Evolutionary conservation across 2,888 invertebrate genomes (phyloP), one percentile per base, ranked within the genome.

Genomic region (Meiosimyza platycephala): DNA sequence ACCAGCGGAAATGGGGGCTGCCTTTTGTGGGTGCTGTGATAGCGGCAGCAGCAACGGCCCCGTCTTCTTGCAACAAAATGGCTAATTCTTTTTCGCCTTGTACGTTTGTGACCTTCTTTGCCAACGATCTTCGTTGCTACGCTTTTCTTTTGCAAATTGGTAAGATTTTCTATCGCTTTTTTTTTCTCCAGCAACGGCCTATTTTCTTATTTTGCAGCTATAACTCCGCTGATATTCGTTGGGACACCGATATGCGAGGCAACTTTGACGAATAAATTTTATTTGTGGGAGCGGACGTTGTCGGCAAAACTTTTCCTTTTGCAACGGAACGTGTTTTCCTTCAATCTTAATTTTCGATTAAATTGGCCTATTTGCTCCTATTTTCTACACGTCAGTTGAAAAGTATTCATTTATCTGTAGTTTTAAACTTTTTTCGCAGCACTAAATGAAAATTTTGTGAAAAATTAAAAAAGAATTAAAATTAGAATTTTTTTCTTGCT

Each of bases 401-500:
- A 48, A 63, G 11, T 48, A 63, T 15, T 11, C 15, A 9, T 16
- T 33, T 62, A 40, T 12, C 52, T 52, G 69, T 2, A 63, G 5
- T 28, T 55, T 70, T n/a, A 2, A n/a, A 18, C 12, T 11, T 18
- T 63, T 51, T 13, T 47, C n/a, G 22, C n/a, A 52, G 40, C 63
- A 22, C 54, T 62, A 70, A 63, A 63, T 52, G 33, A 28, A 70
- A 63, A 28, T 70, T 70, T 70, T 62, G 54, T 63, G 63, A 70
- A 70, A 63, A 63, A 70, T 70, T 52, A 70, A 63, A 69, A 70
- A 67, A 72, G 69, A 80, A 74, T 76, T 69, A 73, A 78, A 81
- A 79, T 80, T 73, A 78, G 76, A 77, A 74, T 77, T 75, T 40
- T 40, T 40, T 76, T 72, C 74, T 75, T 78, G 76, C 74, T 74